Evolutionary conservation across 1,140 invertebrate genomes (phyloP).

Genomic region (Ceratosolen solmsi): DNA sequence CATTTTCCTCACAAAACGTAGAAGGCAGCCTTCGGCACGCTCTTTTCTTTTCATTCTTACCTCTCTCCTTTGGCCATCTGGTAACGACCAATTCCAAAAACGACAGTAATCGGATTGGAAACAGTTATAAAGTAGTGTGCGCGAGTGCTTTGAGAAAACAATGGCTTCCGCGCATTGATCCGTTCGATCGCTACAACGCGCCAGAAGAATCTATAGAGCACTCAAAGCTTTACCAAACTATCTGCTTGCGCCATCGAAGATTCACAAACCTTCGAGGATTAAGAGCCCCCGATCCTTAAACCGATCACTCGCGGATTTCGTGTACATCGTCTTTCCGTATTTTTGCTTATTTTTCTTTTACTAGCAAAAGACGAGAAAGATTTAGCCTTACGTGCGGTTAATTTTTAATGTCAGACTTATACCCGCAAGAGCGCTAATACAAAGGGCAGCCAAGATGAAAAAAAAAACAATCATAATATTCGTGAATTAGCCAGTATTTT

Average conservation of each 20-base stretch:
- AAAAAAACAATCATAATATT: too few species aligned
- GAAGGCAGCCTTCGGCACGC: too few species aligned
- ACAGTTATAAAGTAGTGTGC: conserved; percentile 55
- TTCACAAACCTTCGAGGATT: conserved; percentile 42
- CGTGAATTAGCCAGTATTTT: too few species aligned
- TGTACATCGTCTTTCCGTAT: conserved; percentile 2
- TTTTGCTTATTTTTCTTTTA: too few species aligned
- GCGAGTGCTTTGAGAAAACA: conserved; percentile 51
- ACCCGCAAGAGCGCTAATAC: too few species aligned
- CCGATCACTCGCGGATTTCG: conserved; percentile 3
- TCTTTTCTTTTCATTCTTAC: conserved; percentile 41
- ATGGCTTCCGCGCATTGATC: conserved; percentile 50
- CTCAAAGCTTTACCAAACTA: conserved; percentile 24
- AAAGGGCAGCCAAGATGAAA: too few species aligned
- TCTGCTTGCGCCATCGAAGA: conserved; percentile 14
- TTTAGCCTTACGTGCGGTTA: too few species aligned
- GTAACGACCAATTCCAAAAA: conserved; percentile 42
- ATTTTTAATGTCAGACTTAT: too few species aligned
- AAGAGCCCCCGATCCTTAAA: conserved; percentile 38
- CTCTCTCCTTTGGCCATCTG: not conserved
- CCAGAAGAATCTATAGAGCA: conserved; percentile 33
- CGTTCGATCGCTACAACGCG: conserved; percentile 22
- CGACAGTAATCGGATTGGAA: conserved; percentile 57
- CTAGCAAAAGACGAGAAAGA: too few species aligned
- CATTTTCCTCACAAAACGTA: too few species aligned